Percentiles rank a stretch among this genome's conserved stretches.
Conservation (phyloP, 1,140 invertebrate genomes). For the Drosophila kurseongensis region DNA sequence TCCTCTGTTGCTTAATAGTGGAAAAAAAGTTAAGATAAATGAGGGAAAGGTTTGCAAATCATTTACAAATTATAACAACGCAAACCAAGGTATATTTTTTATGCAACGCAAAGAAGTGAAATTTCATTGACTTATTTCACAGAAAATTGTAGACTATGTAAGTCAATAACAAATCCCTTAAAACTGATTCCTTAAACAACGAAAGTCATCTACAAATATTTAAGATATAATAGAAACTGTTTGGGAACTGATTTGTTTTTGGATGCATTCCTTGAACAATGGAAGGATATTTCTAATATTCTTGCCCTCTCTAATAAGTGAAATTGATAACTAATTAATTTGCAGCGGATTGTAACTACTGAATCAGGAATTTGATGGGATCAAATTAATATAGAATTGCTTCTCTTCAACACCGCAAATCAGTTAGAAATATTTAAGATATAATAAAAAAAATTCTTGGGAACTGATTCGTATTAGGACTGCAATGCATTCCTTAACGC, state of each 20-base stretch:
- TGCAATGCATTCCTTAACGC: not conserved
- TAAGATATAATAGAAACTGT: not conserved
- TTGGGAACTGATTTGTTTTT: not conserved
- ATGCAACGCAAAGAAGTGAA: not conserved
- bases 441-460: not conserved
- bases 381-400: no score
- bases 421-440: not conserved
- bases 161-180: no score
- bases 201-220: not conserved
- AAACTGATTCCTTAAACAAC: not conserved
- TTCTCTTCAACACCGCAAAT: no score
- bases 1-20: not conserved
- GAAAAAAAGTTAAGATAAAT: constrained; percentile 6
- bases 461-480: not conserved
- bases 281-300: no score
- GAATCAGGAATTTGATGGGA: no score
- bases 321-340: no score
- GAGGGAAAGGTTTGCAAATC: not conserved
- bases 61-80: not conserved
- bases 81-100: not conserved
- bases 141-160: no score
- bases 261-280: not conserved
- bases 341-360: no score
- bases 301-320: no score
- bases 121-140: not conserved